Evolutionary conservation across 2,888 invertebrate genomes (phyloP).

Genomic region (Crocallis elinguaria): DNA sequence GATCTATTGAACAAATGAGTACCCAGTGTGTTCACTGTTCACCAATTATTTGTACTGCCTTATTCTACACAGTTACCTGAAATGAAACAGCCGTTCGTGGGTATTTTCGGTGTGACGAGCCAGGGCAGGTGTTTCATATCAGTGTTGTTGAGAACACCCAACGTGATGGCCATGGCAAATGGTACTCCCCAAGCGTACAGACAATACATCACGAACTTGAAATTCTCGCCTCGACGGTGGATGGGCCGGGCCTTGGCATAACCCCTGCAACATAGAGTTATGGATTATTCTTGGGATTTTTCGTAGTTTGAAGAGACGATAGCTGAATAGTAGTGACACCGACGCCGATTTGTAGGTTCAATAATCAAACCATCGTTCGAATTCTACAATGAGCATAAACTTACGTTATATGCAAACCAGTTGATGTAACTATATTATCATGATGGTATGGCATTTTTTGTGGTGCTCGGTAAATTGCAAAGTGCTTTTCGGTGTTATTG

Average conservation of each 20-base stretch:
- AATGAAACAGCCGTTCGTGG: constrained; percentile 59
- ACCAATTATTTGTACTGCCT: too few species aligned
- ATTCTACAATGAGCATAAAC: too few species aligned
- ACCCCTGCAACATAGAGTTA: constrained; percentile 50
- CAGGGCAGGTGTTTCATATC: constrained; percentile 57
- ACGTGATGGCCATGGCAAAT: constrained; percentile 50
- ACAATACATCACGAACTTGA: constrained; percentile 69
- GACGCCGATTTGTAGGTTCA: too few species aligned
- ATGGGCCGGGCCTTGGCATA: constrained; percentile 72
- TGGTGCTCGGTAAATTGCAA: too few species aligned
- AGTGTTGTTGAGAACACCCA: constrained; percentile 45
- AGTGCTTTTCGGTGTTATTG: too few species aligned
- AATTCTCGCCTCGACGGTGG: constrained; percentile 66
- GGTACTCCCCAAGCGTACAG: constrained; percentile 69
- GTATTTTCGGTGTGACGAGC: constrained; percentile 63
- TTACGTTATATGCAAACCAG: too few species aligned
- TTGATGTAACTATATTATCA: too few species aligned
- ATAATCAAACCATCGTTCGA: too few species aligned
- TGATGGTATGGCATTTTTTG: too few species aligned
- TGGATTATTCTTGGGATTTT: not conserved
- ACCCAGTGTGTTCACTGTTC: too few species aligned
- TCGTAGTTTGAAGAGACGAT: not conserved
- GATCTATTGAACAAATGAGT: too few species aligned
- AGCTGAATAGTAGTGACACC: too few species aligned
- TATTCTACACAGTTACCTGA: constrained; percentile 52